Percentiles rank a stretch among this genome's conserved stretches.
Conservation (phyloP, 2,113 vertebrate genomes). For the Pteruthius melanotis region DNA sequence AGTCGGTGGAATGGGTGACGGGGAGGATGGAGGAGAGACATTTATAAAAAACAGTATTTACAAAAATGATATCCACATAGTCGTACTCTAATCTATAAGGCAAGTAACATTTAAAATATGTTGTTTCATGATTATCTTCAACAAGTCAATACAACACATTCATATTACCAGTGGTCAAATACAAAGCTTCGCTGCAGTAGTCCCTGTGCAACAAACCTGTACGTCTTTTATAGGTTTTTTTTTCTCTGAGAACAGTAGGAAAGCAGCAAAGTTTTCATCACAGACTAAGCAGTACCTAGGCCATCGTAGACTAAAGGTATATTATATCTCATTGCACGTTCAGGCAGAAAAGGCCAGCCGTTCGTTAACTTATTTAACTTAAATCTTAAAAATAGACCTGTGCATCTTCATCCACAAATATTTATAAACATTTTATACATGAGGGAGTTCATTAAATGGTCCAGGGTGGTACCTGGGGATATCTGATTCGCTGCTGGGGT, state of each 20-base stretch:
- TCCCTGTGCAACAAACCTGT: slow-evolving; percentile 33
- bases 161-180: slow-evolving; percentile 58
- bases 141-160: slow-evolving; percentile 67
- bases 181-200: slow-evolving; percentile 35
- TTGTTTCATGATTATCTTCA: slow-evolving; percentile 67
- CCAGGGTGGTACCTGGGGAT: neutral
- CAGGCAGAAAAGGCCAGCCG: slow-evolving; percentile 58
- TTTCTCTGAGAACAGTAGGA: slow-evolving; percentile 53
- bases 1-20: slow-evolving; percentile 73
- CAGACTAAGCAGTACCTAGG: slow-evolving; percentile 59
- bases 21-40: slow-evolving; percentile 59
- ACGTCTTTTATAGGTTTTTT: neutral
- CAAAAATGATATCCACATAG: slow-evolving; percentile 71
- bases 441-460: slow-evolving; percentile 27
- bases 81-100: slow-evolving; percentile 76
- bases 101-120: slow-evolving; percentile 76
- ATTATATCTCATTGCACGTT: slow-evolving; percentile 50
- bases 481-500: neutral
- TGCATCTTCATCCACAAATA: slow-evolving; percentile 67
- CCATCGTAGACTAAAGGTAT: slow-evolving; percentile 41
- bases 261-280: slow-evolving; percentile 64
- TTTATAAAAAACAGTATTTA: slow-evolving; percentile 78
- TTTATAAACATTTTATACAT: slow-evolving; percentile 68
- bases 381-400: slow-evolving; percentile 69
- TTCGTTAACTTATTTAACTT: slow-evolving; percentile 43